phyloP scores from a whole-genome alignment of 1,140 invertebrate genomes.

The Camponotus floridanus region DNA sequence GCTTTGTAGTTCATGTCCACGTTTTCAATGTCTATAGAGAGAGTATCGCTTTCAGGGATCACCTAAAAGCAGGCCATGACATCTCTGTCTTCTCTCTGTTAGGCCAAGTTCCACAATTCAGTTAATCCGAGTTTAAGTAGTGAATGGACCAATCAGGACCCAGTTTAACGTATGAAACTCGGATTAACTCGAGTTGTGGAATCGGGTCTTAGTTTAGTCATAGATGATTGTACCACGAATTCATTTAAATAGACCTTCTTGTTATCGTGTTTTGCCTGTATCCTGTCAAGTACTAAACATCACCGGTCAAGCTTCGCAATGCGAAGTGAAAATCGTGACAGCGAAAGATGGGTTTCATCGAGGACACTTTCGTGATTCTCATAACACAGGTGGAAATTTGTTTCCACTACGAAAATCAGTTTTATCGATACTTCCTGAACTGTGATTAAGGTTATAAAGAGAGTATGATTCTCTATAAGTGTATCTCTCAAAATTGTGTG shows the following conservation, averaged over 20 bases:
- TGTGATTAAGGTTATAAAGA: slow-evolving; percentile 56
- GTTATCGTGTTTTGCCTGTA: slow-evolving; percentile 24
- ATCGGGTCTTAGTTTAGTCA: too few species aligned
- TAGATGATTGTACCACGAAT: background rate
- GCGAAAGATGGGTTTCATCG: slow-evolving; percentile 89
- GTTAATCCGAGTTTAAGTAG: too few species aligned
- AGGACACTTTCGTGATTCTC: slow-evolving; percentile 90
- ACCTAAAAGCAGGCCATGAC: too few species aligned
- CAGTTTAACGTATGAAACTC: too few species aligned
- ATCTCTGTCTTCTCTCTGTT: too few species aligned
- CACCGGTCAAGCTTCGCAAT: slow-evolving; percentile 62
- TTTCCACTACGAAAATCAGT: slow-evolving; percentile 59
- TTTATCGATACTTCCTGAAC: slow-evolving; percentile 44
- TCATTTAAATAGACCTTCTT: background rate
- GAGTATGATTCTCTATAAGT: background rate
- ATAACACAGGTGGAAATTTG: slow-evolving; percentile 88
- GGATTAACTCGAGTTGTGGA: too few species aligned
- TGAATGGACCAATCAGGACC: too few species aligned
- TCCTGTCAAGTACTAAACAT: slow-evolving; percentile 39
- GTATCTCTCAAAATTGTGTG: background rate
- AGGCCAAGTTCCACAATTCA: too few species aligned
- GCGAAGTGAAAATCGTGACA: slow-evolving; percentile 59
- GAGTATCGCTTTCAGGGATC: too few species aligned
- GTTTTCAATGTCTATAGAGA: too few species aligned
- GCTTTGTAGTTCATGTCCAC: too few species aligned